Conservation (phyloP, 2,797 vertebrate species). For the Lepus oiostolus region DNA sequence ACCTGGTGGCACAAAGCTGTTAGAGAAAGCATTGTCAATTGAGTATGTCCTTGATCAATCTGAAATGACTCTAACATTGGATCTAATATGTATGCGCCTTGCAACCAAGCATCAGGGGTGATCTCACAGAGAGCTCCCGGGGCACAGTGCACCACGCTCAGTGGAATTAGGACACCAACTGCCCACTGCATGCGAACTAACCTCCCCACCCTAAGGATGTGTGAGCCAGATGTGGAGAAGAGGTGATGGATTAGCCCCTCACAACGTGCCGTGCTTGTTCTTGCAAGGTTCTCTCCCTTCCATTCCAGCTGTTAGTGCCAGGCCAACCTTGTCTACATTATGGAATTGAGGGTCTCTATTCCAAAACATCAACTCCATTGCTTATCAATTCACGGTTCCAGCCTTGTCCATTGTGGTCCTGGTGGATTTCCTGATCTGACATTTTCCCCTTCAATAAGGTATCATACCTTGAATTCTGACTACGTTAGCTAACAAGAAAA, state of each 20-base stretch:
- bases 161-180: background rate
- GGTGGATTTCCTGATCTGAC: background rate
- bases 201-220: background rate
- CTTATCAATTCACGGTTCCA: background rate
- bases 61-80: slow-evolving; percentile 53
- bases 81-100: slow-evolving; percentile 30
- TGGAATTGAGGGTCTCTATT: background rate
- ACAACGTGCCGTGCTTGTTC: background rate
- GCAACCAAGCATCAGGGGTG: background rate
- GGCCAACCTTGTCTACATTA: background rate
- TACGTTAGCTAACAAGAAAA: slow-evolving; percentile 27
- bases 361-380: background rate
- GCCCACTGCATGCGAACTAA: background rate
- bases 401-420: background rate
- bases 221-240: background rate
- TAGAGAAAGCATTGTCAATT: slow-evolving; percentile 55
- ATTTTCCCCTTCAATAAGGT: background rate
- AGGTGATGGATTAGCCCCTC: background rate
- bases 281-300: background rate
- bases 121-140: background rate
- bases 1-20: slow-evolving; percentile 51
- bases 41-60: slow-evolving; percentile 55
- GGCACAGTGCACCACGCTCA: background rate
- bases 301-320: background rate
- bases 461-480: slow-evolving; percentile 40